Percentiles rank a stretch among this genome's conserved stretches.
phyloP scores from a whole-genome alignment of 2,797 vertebrate genomes.

The Sorex maritimensis region DNA sequence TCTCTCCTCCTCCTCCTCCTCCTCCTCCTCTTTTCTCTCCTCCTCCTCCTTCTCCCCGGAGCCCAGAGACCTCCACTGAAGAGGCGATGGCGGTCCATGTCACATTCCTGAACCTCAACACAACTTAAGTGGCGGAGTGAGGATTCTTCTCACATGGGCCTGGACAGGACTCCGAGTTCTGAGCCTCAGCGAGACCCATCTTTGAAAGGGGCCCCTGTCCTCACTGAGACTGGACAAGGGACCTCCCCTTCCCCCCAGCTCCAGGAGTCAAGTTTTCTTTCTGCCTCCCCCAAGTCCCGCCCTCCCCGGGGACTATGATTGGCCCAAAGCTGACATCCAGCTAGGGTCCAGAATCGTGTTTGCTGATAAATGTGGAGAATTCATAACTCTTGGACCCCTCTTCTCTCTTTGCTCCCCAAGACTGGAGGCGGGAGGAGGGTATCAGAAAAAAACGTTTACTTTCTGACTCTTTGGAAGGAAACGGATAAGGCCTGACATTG shows the following conservation, averaged over 20 bases:
- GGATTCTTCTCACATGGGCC: neutral
- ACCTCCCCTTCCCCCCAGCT: neutral
- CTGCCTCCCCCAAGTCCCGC: neutral
- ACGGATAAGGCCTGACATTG: neutral
- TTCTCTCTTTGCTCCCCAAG: neutral
- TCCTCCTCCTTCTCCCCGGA: neutral
- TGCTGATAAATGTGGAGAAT: conserved; percentile 42
- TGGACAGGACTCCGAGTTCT: neutral
- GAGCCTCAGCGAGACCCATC: neutral
- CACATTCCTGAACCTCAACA: neutral
- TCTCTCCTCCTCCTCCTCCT: too few species aligned
- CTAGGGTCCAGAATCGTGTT: conserved; percentile 5
- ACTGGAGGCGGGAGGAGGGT: neutral
- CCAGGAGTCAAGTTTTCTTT: neutral
- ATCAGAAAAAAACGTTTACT: neutral
- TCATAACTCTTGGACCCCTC: neutral
- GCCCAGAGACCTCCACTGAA: neutral
- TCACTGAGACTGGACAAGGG: neutral
- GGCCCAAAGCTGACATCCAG: neutral
- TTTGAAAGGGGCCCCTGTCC: neutral
- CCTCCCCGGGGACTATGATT: neutral
- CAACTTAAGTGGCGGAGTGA: neutral
- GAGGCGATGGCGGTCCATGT: neutral
- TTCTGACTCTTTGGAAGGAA: neutral
- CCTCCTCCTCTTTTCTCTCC: too few species aligned